Base-by-base conservation (phyloP, 2,113 vertebrate species). In the Catharus minimus region DNA sequence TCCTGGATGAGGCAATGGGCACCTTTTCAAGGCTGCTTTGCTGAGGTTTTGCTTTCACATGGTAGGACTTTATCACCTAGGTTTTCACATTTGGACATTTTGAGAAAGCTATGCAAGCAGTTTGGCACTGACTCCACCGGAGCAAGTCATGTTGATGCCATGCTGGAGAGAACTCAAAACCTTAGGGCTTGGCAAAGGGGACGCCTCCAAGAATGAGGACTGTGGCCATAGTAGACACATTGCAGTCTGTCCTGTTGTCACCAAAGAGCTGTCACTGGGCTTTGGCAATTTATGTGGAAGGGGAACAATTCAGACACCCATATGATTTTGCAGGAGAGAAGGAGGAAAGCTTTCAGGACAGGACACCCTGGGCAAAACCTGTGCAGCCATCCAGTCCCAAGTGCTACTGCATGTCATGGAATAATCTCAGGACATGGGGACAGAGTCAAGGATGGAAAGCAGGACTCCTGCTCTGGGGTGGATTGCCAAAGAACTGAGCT, bases 201-300 rank as follows among this genome's bases (percentile, higher is more conserved):
- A 4, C 73, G 38, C 26, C 43, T 65, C 66, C 66, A 41, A 49
- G 41, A 13, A 44, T 11, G 13, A 46, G 26, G 50, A 38, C 27
- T 3, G 2, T 49, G 62, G 41, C 4, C 2, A 20, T 32, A 56
- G 32, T 13, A 68, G 38, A 38, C 38, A 57, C 0, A 0, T 5
- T 38, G 19, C 24, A 64, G 61, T 69, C 30, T 81, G 17, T 76
- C 18, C 56, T 82, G 15, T 23, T 64, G 39, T 49, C 61, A 58
- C 17, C 0, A 1, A 46, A 38, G 33, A 62, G 16, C 36, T 81
- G 36, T 43, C 47, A 60, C 23, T 22, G 21, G 13, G 21, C 44
- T 53, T 76, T 50, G 23, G 16, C 47, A 58, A 41, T 55, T 24
- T 32, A 10, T 69, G 36, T 74, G n/a, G 12, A 20, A 61, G 22